Evolutionary conservation across 2,888 invertebrate species (phyloP).

Genomic region (Rotaria sp.): DNA sequence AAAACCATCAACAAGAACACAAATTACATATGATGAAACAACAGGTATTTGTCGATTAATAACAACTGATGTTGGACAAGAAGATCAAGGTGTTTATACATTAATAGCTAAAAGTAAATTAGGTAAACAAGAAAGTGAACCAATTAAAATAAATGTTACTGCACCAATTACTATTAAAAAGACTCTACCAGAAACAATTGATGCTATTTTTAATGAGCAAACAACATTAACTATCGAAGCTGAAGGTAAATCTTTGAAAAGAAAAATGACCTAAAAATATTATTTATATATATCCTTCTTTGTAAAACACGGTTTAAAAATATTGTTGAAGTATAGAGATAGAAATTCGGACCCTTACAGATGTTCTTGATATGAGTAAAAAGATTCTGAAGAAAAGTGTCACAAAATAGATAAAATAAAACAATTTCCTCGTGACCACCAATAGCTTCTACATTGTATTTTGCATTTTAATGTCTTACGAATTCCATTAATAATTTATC

Average conservation of each 20-base stretch:
- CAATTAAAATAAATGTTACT: not conserved
- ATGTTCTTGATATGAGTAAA: too few relatives aligned
- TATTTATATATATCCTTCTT: too few relatives aligned
- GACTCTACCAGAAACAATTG: not conserved
- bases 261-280: too few relatives aligned
- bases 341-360: not conserved
- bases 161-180: not conserved
- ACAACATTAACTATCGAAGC: not conserved
- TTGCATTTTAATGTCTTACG: too few relatives aligned
- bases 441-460: too few relatives aligned
- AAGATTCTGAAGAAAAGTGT: too few relatives aligned
- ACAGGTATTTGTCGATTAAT: not conserved
- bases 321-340: not conserved
- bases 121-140: constrained; percentile 28
- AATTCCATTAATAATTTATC: too few relatives aligned
- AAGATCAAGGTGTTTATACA: constrained; percentile 32
- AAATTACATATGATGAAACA: constrained; percentile 17
- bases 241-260: not conserved
- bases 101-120: constrained; percentile 35
- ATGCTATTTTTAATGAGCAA: not conserved
- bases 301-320: too few relatives aligned
- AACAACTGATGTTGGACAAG: constrained; percentile 14
- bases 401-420: too few relatives aligned
- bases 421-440: too few relatives aligned
- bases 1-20: not conserved